phyloP scores from a whole-genome alignment of 1,140 invertebrate genomes.

The Epicauta chinensis region DNA sequence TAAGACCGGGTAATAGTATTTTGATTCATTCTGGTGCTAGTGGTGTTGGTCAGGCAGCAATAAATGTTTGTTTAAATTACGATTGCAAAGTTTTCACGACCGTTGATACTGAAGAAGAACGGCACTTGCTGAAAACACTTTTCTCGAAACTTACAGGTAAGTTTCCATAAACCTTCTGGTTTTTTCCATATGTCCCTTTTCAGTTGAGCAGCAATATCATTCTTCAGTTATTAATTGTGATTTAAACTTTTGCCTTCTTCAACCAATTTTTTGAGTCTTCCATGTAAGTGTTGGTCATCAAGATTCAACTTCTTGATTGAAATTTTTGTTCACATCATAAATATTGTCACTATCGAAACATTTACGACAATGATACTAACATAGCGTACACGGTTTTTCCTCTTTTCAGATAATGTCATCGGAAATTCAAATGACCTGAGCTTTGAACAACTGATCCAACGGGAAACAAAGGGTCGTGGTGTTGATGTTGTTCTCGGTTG shows the following conservation, averaged over 20 bases:
- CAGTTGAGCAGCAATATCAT: too few species aligned
- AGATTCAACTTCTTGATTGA: too few species aligned
- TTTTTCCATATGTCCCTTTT: too few species aligned
- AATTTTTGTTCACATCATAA: too few species aligned
- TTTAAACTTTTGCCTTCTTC: too few species aligned
- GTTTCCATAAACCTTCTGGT: too few species aligned
- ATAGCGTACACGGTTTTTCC: too few species aligned
- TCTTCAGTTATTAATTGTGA: too few species aligned
- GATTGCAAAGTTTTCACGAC: slow-evolving; percentile 69
- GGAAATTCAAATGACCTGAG: slow-evolving; percentile 63
- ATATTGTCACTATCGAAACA: too few species aligned
- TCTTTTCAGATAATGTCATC: slow-evolving; percentile 54
- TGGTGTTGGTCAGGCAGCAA: slow-evolving; percentile 80
- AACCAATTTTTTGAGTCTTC: too few species aligned
- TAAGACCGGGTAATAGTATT: slow-evolving; percentile 16
- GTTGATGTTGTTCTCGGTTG: slow-evolving; percentile 77
- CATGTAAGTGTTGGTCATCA: too few species aligned
- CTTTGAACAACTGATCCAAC: slow-evolving; percentile 65
- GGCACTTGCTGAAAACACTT: slow-evolving; percentile 61
- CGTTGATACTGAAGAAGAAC: slow-evolving; percentile 68
- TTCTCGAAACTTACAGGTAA: slow-evolving; percentile 56
- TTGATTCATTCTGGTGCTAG: slow-evolving; percentile 82
- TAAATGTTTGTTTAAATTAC: slow-evolving; percentile 65
- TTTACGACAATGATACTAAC: too few species aligned
- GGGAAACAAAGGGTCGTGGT: slow-evolving; percentile 54